Evolutionary conservation across 1,140 invertebrate species (phyloP).

Genomic region (Drosophila varians): DNA sequence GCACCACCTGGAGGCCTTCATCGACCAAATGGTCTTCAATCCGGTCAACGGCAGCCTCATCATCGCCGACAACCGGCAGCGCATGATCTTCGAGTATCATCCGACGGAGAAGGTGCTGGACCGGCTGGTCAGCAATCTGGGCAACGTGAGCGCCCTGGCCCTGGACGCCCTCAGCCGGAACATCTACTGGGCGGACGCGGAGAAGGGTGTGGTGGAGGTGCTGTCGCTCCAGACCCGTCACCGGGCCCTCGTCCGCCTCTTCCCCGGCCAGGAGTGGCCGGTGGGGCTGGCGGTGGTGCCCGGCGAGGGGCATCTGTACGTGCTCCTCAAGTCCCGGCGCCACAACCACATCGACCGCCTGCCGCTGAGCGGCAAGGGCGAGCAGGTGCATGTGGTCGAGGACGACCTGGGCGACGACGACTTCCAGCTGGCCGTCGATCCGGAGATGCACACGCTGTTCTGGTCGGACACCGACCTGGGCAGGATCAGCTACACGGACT

Average conservation of each 20-base stretch:
- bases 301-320: constrained; percentile 88
- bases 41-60: constrained; percentile 84
- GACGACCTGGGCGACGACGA: constrained; percentile 81
- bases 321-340: constrained; percentile 85
- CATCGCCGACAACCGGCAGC: constrained; percentile 85
- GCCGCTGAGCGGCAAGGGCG: constrained; percentile 85
- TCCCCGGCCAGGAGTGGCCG: constrained; percentile 85
- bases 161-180: constrained; percentile 88
- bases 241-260: constrained; percentile 85
- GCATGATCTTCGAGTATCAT: constrained; percentile 83
- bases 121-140: constrained; percentile 84
- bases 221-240: constrained; percentile 85
- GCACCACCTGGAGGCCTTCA: constrained; percentile 80
- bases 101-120: constrained; percentile 75
- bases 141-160: constrained; percentile 86
- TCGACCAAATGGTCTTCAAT: constrained; percentile 84
- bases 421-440: constrained; percentile 55
- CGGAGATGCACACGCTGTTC: constrained; percentile 49
- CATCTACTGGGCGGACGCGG: constrained; percentile 87
- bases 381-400: constrained; percentile 84
- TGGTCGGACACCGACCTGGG: constrained; percentile 75
- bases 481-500: constrained; percentile 67
- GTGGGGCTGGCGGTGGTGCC: constrained; percentile 87
- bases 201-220: constrained; percentile 86
- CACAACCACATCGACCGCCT: constrained; percentile 86